Evolutionary conservation across 2,888 invertebrate species (phyloP), one percentile per base, ranked within the genome.

Genomic region (Plagodis dolabraria): DNA sequence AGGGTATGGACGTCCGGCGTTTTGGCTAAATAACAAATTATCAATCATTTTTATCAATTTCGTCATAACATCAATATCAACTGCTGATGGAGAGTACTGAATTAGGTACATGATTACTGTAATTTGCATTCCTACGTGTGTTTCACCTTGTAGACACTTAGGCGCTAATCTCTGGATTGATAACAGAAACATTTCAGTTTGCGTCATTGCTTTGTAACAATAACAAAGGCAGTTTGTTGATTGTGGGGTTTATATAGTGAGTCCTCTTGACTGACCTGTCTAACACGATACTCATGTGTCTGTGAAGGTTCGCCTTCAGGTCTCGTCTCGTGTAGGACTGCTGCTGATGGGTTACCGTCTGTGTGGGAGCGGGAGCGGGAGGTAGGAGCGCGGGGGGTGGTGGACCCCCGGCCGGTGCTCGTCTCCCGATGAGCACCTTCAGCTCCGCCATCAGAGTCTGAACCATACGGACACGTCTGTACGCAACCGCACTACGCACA

Each of bases 251-350:
- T 8, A 36, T 9, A 36, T 36, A 22, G 22, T 22, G 22, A 22
- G 22, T 22, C 22, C 33, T 63, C 64, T 60, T 60, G 65, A 86
- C 89, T 90, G 82, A 92, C 92, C 92, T 92, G 92, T 92, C 92
- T 68, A 93, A 80, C 67, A 93, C 93, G 68, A 92, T 93, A 82
- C 87, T 92, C 92, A 93, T 93, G 76, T 93, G 93, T 69, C 87
- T 87, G 74, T 93, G 89, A 43, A 93, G 87, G 74, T 93, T 93
- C 57, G 89, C 88, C 77, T 92, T 93, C 62, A 93, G 87, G 71
- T 93, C 93, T 67, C 87, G 80, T 43, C 93, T 80, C 48, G 92
- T 80, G 79, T 93, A 93, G 58, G 86, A 87, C 61, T 86, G 90
- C 57, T 86, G 90, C 33, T 70, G 65, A 74, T 71, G 66, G 11